Evolutionary conservation across 2,888 invertebrate genomes (phyloP), one percentile per base, ranked within the genome.

Genomic region (Timema podura): DNA sequence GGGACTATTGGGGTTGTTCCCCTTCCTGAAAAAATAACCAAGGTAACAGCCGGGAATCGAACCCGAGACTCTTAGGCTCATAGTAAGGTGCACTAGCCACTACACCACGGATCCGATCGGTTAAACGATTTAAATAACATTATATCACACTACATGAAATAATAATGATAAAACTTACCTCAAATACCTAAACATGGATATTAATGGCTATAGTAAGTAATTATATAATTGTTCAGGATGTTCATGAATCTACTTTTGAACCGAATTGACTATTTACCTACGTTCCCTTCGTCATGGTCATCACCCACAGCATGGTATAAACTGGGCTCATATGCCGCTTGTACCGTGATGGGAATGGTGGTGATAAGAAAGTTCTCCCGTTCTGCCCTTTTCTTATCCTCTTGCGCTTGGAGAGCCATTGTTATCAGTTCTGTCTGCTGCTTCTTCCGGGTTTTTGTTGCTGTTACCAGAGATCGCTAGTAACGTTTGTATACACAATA

Each of bases 371-470:
- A 98, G 77, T 95, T 95, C 81, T 98, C 97, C 13, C 98, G 83
- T 79, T 97, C 97, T n/a, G 91, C 91, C 8, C 96, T 85, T 79
- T 95, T 93, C 78, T 97, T 95, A 79, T 98, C 98, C 78, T 98
- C 97, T 76, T 98, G 95, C 57, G 96, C 96, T 79, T 96, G 92
- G 16, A 99, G 83, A 0, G 98, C 99, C 81, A 91, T 89, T 77
- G 96, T 93, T 70, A 99, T 96, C 72, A 98, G 89, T 82, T 99
- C 99, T 30, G 98, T 98, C 82, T 99, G 98, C 80, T 99, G 98
- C 80, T 99, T 99, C 80, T 99, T 95, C 30, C 99, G 87, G 0
- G 98, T 99, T 81, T 98, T 97, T 0, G 98, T 98, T 10, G 99
- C 98, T 46, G 99, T 98, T 65, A 99, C 98, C 77, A 98, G 83